Evolutionary conservation across 1,140 invertebrate genomes (phyloP).

Genomic region (Ceratosolen solmsi): DNA sequence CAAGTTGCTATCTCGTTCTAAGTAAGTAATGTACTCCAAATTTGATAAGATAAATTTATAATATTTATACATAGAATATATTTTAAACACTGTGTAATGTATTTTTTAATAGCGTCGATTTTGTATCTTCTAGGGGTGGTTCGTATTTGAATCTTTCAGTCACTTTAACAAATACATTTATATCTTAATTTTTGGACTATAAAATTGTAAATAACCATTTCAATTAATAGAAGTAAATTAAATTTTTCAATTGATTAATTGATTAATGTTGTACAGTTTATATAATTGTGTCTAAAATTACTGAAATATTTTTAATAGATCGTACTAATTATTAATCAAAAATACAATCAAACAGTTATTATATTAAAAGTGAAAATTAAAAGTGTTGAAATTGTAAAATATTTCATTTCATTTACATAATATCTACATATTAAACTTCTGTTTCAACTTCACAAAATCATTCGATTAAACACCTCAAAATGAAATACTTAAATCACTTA

Average conservation of each 20-base stretch:
- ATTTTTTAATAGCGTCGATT: constrained; percentile 29
- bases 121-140: constrained; percentile 22
- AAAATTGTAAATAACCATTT: neutral
- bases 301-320: constrained; percentile 28
- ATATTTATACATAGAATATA: neutral
- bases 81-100: constrained; percentile 1
- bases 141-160: constrained; percentile 39
- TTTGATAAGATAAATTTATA: too few species aligned
- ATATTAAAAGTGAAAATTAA: too few species aligned
- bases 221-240: constrained; percentile 8
- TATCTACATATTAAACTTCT: too few species aligned
- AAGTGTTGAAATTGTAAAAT: too few species aligned
- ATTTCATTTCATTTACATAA: too few species aligned
- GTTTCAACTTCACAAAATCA: too few species aligned
- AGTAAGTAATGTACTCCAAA: constrained; percentile 71
- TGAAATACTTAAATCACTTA: neutral
- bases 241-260: neutral
- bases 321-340: constrained; percentile 46
- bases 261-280: constrained; percentile 6
- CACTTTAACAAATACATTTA: constrained; percentile 17
- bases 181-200: neutral
- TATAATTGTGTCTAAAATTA: constrained; percentile 33
- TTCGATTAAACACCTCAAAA: neutral
- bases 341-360: too few species aligned
- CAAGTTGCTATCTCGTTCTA: constrained; percentile 77